These are phyloP conservation scores for Oceanodroma leucorhoa DNA, from an alignment of 2,797 vertebrate genomes.

Conservation along the genomic window DNA sequence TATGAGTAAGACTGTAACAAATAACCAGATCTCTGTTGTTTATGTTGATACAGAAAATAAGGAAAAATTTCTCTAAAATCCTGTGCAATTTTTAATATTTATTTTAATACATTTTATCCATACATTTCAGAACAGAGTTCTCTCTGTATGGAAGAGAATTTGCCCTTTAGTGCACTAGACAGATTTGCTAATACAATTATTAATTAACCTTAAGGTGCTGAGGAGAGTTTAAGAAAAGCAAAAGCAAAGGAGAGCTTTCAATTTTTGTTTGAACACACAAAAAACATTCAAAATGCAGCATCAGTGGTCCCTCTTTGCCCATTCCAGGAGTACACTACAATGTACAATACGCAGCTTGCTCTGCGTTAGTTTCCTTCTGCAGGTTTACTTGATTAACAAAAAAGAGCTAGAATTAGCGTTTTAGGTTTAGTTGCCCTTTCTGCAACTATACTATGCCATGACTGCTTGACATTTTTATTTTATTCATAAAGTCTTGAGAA, in stretches of 20 bases:
- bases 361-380: background rate
- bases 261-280: background rate
- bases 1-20: background rate
- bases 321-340: background rate
- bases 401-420: background rate
- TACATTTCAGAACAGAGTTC: background rate
- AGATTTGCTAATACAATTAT: background rate
- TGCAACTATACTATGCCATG: background rate
- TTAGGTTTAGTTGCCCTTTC: background rate
- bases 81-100: background rate
- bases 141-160: background rate
- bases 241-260: background rate
- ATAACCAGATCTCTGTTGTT: background rate
- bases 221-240: background rate
- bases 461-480: background rate
- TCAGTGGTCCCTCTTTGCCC: background rate
- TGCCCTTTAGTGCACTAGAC: background rate
- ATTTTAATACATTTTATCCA: background rate
- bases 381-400: background rate
- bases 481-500: background rate
- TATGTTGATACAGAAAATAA: background rate
- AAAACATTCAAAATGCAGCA: background rate
- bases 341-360: background rate
- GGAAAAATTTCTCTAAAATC: background rate
- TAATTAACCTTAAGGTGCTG: background rate